These are phyloP conservation scores for Hypocryptadius cinnamomeus DNA, from an alignment of 2,113 vertebrate genomes.

Conservation along the genomic window DNA sequence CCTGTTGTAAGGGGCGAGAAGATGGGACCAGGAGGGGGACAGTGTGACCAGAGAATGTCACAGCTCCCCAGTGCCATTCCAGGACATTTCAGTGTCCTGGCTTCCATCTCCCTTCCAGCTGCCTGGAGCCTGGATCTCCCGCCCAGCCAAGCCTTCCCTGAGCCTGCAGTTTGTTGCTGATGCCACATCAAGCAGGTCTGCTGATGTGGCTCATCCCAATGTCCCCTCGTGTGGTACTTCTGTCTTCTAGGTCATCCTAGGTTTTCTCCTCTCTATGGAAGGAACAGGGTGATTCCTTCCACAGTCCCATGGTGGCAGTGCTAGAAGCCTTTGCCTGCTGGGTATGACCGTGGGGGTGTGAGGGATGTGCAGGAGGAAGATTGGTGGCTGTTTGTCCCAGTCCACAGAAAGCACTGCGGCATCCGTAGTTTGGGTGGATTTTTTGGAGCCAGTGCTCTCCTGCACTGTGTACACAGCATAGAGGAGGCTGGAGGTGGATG, in stretches of 20 bases:
- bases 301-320: neutral
- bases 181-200: neutral
- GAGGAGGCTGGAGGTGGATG: neutral
- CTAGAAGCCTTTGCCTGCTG: neutral
- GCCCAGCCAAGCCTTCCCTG: neutral
- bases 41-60: neutral
- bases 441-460: neutral
- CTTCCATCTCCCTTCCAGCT: neutral
- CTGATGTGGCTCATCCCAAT: fast-evolving
- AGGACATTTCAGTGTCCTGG: neutral
- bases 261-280: neutral
- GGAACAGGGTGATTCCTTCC: neutral
- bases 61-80: neutral
- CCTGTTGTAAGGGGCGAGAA: neutral
- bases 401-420: fast-evolving
- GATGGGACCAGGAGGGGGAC: neutral
- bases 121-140: neutral
- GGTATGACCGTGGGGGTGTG: neutral
- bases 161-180: neutral
- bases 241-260: neutral
- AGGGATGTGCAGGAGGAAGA: neutral
- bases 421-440: fast-evolving
- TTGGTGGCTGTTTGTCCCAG: neutral
- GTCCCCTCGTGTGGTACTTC: neutral
- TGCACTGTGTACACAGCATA: fast-evolving